Conservation (phyloP, 1,140 invertebrate species). For the Cherax destructor region DNA sequence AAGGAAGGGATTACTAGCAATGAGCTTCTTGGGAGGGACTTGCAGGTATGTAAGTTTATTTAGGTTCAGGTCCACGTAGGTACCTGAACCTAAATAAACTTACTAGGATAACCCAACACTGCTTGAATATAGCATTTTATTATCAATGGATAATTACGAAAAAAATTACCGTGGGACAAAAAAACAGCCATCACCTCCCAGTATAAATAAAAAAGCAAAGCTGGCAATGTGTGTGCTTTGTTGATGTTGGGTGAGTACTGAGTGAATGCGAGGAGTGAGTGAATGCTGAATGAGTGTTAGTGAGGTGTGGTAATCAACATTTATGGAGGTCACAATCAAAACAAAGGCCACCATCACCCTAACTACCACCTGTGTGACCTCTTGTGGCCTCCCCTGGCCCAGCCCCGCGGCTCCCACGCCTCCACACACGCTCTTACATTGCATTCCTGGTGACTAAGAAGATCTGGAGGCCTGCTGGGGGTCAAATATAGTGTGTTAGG, state of each 20-base stretch:
- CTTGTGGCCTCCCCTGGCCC: neutral
- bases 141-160: no score
- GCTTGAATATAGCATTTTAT: no score
- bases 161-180: no score
- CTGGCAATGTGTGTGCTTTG: neutral
- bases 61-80: no score
- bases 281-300: neutral
- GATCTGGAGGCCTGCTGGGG: neutral
- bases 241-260: no score
- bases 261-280: neutral
- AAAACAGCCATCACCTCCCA: no score
- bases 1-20: no score
- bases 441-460: constrained; percentile 25
- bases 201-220: no score
- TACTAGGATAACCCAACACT: no score
- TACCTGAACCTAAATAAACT: no score
- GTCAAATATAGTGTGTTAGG: neutral
- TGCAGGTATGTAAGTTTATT: no score
- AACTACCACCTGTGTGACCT: neutral
- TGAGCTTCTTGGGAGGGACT: no score
- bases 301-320: constrained; percentile 14
- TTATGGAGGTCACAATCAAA: constrained; percentile 59
- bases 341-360: constrained; percentile 31
- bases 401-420: neutral
- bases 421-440: constrained; percentile 12